Conservation (phyloP, 2,113 vertebrate genomes). For the Corvus moneduloides region DNA sequence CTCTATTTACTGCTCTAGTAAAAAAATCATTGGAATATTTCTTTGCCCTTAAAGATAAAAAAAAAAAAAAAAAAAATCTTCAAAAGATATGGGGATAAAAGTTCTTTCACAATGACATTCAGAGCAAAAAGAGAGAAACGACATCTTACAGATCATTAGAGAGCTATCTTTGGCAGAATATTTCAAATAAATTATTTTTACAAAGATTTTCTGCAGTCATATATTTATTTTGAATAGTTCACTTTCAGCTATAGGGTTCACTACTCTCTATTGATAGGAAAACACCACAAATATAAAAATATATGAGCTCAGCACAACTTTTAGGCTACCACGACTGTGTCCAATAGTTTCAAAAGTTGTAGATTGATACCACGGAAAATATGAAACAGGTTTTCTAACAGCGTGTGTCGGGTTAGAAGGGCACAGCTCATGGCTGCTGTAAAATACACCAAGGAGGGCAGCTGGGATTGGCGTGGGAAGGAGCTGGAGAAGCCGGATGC, state of each 20-base stretch:
- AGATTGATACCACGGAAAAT: conserved; percentile 30
- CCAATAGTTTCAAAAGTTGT: conserved; percentile 27
- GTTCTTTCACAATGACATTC: conserved; percentile 63
- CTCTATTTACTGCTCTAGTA: conserved; percentile 13
- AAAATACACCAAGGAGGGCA: not conserved
- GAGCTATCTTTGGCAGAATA: conserved; percentile 76
- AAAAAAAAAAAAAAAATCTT: conserved; percentile 18
- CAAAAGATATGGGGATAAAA: conserved; percentile 39
- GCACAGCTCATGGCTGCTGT: not conserved
- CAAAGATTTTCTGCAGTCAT: conserved; percentile 46
- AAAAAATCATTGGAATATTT: conserved; percentile 8
- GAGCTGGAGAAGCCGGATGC: not conserved
- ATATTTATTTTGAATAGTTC: conserved; percentile 50
- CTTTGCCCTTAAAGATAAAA: conserved; percentile 60
- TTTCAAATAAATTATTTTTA: conserved; percentile 61
- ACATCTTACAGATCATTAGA: conserved; percentile 56
- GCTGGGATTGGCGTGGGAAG: not conserved
- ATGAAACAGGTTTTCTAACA: conserved; percentile 35
- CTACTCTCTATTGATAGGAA: conserved; percentile 61
- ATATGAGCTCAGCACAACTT: conserved; percentile 63
- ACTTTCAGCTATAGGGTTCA: conserved; percentile 47
- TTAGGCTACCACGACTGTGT: conserved; percentile 60
- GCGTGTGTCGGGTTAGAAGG: not conserved
- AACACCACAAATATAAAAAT: conserved; percentile 74
- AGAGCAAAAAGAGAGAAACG: conserved; percentile 56